These are phyloP conservation scores for Atta colombica DNA, from an alignment of 1,140 invertebrate species.

Conservation along the genomic window DNA sequence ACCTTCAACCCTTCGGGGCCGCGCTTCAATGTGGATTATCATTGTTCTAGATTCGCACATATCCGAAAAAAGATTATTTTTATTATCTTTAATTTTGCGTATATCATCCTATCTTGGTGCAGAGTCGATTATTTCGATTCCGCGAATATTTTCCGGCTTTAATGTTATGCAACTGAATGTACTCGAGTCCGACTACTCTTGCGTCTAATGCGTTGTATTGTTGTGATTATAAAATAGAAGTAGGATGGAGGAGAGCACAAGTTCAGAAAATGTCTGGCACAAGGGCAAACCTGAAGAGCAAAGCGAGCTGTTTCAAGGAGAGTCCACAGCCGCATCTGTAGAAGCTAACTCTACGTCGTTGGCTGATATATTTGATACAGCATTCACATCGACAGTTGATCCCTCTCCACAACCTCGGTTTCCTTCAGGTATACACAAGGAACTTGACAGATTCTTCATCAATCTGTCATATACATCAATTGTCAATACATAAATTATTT, in stretches of 20 bases:
- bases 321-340: conserved; percentile 79
- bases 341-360: conserved; percentile 86
- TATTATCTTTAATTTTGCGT: not conserved
- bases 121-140: conserved; percentile 7
- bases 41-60: not conserved
- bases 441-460: not conserved
- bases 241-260: conserved; percentile 82
- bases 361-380: conserved; percentile 87
- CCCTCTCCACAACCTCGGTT: conserved; percentile 83
- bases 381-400: conserved; percentile 87
- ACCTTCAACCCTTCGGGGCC: not conserved
- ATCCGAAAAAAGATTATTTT: conserved; percentile 9
- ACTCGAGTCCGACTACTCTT: not conserved
- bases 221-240: conserved; percentile 26
- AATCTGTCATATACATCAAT: too few species aligned
- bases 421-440: conserved; percentile 80
- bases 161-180: not conserved
- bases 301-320: conserved; percentile 79
- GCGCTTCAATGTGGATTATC: not conserved
- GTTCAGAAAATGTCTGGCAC: conserved; percentile 80
- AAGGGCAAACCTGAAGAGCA: conserved; percentile 81
- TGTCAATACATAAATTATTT: conserved; percentile 8
- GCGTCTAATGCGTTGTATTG: not conserved
- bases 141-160: not conserved
- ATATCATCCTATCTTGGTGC: not conserved